A percentile compares a stretch with the other conserved stretches of the same genome.
phyloP scores from a whole-genome alignment of 2,797 vertebrate species.

The Myotis daubentonii region DNA sequence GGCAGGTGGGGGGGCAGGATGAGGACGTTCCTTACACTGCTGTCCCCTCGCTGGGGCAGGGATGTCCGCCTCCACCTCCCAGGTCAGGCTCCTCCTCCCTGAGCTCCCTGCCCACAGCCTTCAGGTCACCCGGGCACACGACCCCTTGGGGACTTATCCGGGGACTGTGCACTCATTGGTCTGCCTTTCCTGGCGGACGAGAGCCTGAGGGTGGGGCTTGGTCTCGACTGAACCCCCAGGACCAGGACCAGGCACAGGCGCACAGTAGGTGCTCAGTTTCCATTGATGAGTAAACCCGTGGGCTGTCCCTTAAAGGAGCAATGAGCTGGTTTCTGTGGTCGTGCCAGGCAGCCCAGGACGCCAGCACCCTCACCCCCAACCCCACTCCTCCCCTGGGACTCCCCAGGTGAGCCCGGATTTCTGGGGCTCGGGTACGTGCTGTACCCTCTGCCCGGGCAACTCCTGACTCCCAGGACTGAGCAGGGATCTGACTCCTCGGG shows the following conservation, averaged over 20 bases:
- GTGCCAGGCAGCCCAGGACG: accelerated
- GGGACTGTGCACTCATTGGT: background rate
- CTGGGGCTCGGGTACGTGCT: accelerated
- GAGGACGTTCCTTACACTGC: too few species aligned
- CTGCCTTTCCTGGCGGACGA: background rate
- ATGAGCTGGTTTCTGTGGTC: background rate
- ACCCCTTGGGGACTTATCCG: background rate
- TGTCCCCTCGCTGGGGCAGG: background rate
- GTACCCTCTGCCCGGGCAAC: background rate
- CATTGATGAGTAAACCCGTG: accelerated
- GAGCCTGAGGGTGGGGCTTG: background rate
- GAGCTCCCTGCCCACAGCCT: accelerated
- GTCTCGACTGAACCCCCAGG: background rate
- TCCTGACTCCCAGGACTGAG: background rate
- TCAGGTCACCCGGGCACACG: background rate
- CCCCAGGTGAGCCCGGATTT: accelerated
- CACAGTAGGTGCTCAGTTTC: background rate
- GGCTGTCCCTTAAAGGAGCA: background rate
- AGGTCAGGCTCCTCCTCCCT: background rate
- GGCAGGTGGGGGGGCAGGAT: background rate
- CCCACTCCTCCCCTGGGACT: accelerated
- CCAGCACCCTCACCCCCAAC: accelerated
- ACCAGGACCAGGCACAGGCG: background rate
- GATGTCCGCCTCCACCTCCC: too few species aligned
- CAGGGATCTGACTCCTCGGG: accelerated